Conservation (phyloP, 2,888 invertebrate species). For the Cataglyphis altisquamis region DNA sequence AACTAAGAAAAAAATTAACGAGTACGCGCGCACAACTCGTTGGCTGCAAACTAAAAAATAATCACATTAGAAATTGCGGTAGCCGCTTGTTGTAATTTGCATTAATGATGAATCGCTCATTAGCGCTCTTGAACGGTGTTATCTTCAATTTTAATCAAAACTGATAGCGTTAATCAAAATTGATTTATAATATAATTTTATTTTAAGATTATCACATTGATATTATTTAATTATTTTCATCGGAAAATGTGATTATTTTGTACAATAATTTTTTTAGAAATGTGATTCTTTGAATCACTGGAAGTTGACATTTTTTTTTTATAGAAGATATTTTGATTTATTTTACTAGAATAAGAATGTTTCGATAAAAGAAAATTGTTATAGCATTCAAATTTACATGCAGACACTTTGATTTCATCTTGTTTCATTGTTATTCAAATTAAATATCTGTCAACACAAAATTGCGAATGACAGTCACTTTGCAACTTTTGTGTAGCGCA, state of each 20-base stretch:
- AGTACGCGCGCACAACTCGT: not conserved
- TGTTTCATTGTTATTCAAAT: not conserved
- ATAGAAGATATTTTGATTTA: not conserved
- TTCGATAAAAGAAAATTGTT: not conserved
- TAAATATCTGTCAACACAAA: not conserved
- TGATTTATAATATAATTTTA: slow-evolving; percentile 7
- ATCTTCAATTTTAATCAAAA: not conserved
- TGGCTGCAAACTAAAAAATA: slow-evolving; percentile 4
- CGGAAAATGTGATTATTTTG: slow-evolving; percentile 2
- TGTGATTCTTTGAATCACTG: not conserved
- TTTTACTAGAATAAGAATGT: not conserved
- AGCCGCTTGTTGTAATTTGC: slow-evolving; percentile 11
- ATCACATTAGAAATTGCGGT: slow-evolving; percentile 18
- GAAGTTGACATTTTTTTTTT: not conserved
- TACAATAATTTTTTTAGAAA: not conserved
- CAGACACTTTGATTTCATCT: not conserved
- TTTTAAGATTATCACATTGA: not conserved
- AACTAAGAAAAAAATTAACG: not conserved
- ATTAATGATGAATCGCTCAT: not conserved
- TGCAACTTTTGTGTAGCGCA: slow-evolving; percentile 10
- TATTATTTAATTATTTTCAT: not conserved
- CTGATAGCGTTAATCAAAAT: slow-evolving; percentile 1
- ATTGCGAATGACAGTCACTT: not conserved
- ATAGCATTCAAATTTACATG: not conserved
- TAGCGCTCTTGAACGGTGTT: not conserved